phyloP scores from a whole-genome alignment of 2,797 vertebrate genomes.

The Oceanodroma leucorhoa region DNA sequence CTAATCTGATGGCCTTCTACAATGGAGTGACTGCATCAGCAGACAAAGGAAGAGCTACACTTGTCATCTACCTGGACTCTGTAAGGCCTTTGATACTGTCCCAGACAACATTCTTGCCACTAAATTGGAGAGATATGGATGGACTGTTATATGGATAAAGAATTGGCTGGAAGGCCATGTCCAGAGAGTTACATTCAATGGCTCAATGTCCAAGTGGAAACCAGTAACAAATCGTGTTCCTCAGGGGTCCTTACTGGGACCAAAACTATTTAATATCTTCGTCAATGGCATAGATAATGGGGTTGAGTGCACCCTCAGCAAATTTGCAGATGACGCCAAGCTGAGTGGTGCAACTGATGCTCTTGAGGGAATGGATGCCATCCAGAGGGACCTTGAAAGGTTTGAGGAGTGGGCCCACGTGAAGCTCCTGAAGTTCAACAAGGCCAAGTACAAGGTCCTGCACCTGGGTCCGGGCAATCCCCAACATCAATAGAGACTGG shows the following conservation, averaged over 20 bases:
- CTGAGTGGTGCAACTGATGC: not conserved
- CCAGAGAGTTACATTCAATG: not conserved
- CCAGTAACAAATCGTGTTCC: no score
- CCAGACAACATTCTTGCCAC: not conserved
- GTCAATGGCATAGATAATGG: not conserved
- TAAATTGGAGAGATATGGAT: not conserved
- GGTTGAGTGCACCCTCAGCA: not conserved
- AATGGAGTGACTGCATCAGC: not conserved
- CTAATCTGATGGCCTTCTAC: not conserved
- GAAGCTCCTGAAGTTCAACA: not conserved
- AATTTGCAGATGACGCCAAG: not conserved
- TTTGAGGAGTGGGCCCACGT: not conserved
- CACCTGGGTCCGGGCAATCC: not conserved
- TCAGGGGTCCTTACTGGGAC: not conserved
- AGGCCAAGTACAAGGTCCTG: not conserved
- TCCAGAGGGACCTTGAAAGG: not conserved
- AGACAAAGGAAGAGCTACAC: not conserved
- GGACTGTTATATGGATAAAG: not conserved
- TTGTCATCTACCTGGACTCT: not conserved
- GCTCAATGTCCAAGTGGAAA: not conserved
- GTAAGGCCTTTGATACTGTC: not conserved
- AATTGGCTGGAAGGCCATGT: not conserved
- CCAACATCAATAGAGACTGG: not conserved
- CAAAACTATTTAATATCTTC: not conserved
- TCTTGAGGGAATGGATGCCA: not conserved